Percentiles rank a stretch among this genome's conserved stretches.
Evolutionary conservation across 2,113 vertebrate species (phyloP).

Genomic region (Grus americana): DNA sequence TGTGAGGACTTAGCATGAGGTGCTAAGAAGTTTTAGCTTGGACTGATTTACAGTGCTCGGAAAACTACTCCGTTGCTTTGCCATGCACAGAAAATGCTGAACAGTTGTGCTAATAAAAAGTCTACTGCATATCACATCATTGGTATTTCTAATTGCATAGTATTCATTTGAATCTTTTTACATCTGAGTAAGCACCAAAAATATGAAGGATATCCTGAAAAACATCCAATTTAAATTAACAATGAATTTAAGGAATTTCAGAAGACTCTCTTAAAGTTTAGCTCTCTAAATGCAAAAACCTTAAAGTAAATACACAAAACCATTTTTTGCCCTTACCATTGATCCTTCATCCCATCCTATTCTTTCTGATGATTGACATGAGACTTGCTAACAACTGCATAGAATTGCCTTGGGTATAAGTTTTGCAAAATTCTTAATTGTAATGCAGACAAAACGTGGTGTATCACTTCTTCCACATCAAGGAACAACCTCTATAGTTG

Average conservation of each 20-base stretch:
- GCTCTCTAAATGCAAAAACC: not conserved
- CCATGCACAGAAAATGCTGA: not conserved
- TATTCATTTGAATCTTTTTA: not conserved
- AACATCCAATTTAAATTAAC: not conserved
- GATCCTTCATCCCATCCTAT: not conserved
- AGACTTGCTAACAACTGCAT: not conserved
- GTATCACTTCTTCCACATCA: not conserved
- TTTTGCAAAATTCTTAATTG: not conserved
- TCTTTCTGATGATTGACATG: not conserved
- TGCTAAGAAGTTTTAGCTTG: not conserved
- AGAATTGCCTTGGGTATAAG: not conserved
- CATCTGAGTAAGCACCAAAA: not conserved
- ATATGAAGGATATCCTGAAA: not conserved
- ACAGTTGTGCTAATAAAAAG: not conserved
- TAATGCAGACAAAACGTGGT: not conserved
- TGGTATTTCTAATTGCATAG: not conserved
- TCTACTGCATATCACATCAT: not conserved
- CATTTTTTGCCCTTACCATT: not conserved
- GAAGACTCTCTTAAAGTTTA: not conserved
- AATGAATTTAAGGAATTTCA: not conserved
- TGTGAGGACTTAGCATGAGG: not conserved
- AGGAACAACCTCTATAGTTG: not conserved
- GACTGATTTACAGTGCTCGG: not conserved
- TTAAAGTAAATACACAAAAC: not conserved
- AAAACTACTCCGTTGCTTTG: not conserved